Evolutionary conservation across 2,888 invertebrate species (phyloP).

Genomic region (Eumerus sabulonum): DNA sequence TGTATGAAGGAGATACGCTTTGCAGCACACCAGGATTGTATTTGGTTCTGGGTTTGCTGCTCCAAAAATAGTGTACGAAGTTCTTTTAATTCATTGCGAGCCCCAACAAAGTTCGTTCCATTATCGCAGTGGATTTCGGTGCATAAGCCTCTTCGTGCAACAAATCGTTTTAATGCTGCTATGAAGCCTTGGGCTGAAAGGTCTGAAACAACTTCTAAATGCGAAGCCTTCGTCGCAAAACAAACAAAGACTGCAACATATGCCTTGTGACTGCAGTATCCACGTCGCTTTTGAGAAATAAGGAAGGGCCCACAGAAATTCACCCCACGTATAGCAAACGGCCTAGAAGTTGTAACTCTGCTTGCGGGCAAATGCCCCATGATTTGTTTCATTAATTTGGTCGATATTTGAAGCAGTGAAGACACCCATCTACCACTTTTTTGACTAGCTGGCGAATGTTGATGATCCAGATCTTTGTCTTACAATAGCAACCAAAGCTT

Average conservation of each 20-base stretch:
- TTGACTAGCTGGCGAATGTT: constrained; percentile 27
- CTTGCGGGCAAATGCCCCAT: constrained; percentile 7
- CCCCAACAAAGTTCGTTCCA: too few species aligned
- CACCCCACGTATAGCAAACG: constrained; percentile 3
- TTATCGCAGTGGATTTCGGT: constrained; percentile 39
- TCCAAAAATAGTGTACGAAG: constrained; percentile 36
- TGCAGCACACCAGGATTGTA: constrained; percentile 35
- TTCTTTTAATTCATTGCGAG: constrained; percentile 48
- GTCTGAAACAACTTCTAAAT: constrained; percentile 5
- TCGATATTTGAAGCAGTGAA: constrained; percentile 9
- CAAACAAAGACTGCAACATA: constrained; percentile 11
- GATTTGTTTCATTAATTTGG: background rate
- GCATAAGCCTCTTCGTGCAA: constrained; percentile 55
- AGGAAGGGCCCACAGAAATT: constrained; percentile 17
- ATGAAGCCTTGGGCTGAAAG: constrained; percentile 3
- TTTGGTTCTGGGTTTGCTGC: constrained; percentile 31
- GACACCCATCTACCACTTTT: constrained; percentile 5
- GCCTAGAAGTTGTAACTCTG: constrained; percentile 5
- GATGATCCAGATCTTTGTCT: constrained; percentile 53
- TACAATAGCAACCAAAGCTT: constrained; percentile 47
- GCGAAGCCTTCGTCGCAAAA: constrained; percentile 9
- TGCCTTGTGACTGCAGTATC: constrained; percentile 10
- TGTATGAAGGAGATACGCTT: constrained; percentile 49
- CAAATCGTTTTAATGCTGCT: constrained; percentile 54
- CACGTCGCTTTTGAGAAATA: constrained; percentile 16